Base-by-base conservation (phyloP, 1,140 invertebrate species). In the Parapsyche elsis region DNA sequence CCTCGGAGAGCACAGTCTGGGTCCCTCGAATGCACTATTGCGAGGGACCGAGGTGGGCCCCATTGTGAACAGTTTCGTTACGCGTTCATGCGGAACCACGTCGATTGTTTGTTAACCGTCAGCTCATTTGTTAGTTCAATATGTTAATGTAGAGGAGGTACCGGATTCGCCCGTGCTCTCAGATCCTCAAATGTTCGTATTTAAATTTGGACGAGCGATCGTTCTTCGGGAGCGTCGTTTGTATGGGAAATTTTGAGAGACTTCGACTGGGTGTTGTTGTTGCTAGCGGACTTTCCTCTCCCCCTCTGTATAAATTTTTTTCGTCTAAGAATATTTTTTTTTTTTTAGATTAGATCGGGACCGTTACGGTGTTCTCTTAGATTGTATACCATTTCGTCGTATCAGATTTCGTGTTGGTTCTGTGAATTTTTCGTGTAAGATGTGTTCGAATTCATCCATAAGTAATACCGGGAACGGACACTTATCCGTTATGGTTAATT, bases 81-180 rank as follows among this genome's bases (percentile, higher is more conserved):
- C 67, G 78, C 78, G 70, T 73, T 80, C 70, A 80, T 80, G 70
- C 24, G 45, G 71, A 80, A 73, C 78, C 19, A 71, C 70, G 53
- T 73, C 70, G 78, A 80, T 80, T 80, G 78, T 80, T 80, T 71
- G 64, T 26, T 71, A 79, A 79, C 64, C 38, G 71, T 79, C 57
- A 71, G 64, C 64, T 79, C 46, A 71, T 79, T 70, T 79, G 45
- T 45, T 71, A 57, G 61, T 79, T 71, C 64, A 79, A 79, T 79
- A 79, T 79, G 64, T 79, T 71, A 79, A 79, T 71, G 77, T 45
- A n/a, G 21, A 61, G 19, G 57, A 61, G n/a, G 49, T 14, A 14
- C 45, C 45, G 2, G 49, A 38, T 38, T 19, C 57, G 57, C n/a
- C 57, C 57, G 57, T 38, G n/a, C n/a, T 21, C 16, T 16, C 9